These are phyloP conservation scores for Euclidia mi DNA, from an alignment of 2,888 invertebrate genomes.

Conservation along the genomic window DNA sequence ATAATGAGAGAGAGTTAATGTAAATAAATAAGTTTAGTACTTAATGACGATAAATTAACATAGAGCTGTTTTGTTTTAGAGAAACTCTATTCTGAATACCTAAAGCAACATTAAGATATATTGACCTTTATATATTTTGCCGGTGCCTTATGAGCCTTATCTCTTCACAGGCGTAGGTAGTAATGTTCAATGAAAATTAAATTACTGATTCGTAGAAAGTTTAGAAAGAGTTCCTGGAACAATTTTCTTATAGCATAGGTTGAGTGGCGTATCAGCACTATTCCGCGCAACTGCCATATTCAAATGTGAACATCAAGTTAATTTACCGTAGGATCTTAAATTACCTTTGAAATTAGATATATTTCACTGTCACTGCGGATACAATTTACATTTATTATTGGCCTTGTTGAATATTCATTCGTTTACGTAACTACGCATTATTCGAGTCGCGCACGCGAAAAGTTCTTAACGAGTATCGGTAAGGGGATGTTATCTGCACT, in stretches of 20 bases:
- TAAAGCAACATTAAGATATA: too few relatives aligned
- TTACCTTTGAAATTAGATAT: constrained; percentile 77
- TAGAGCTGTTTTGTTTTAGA: too few relatives aligned
- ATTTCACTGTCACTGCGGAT: constrained; percentile 72
- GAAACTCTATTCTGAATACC: too few relatives aligned
- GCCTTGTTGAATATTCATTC: constrained; percentile 72
- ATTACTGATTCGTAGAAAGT: constrained; percentile 10
- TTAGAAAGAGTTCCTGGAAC: constrained; percentile 8
- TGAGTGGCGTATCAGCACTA: constrained; percentile 44
- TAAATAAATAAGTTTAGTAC: constrained; percentile 13
- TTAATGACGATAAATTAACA: too few relatives aligned
- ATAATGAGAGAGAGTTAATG: constrained; percentile 20
- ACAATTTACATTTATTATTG: constrained; percentile 76
- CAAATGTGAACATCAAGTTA: constrained; percentile 70
- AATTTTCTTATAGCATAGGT: constrained; percentile 32
- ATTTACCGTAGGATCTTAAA: constrained; percentile 72
- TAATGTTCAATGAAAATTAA: too few relatives aligned
- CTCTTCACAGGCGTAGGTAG: too few relatives aligned
- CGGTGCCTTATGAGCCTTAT: too few relatives aligned
- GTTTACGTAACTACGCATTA: constrained; percentile 45
- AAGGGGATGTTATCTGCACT: constrained; percentile 49
- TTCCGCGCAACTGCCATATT: constrained; percentile 65
- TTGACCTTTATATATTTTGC: too few relatives aligned
- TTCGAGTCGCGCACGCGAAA: constrained; percentile 51
- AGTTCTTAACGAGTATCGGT: constrained; percentile 50